Evolutionary conservation across 2,113 vertebrate species (phyloP).

Genomic region (Sylvietta virens): DNA sequence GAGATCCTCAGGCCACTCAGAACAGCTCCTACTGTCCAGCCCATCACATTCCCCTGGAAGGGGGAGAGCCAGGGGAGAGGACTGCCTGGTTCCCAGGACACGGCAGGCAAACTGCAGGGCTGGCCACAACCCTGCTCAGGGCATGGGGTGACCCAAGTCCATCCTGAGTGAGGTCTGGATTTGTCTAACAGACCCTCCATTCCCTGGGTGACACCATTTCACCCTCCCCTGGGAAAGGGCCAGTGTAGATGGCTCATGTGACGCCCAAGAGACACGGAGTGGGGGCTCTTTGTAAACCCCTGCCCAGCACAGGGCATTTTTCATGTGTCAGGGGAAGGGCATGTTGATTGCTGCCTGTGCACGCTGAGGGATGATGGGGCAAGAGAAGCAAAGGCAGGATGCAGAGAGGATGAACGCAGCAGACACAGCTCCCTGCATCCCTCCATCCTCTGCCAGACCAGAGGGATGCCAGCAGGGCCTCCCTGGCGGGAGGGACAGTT

Average conservation of each 20-base stretch:
- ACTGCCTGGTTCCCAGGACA: not conserved
- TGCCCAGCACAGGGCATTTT: not conserved
- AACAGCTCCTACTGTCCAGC: not conserved
- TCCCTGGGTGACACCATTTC: not conserved
- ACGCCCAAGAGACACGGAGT: not conserved
- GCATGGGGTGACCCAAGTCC: not conserved
- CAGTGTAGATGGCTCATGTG: not conserved
- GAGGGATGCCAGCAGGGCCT: not conserved
- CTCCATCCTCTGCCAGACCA: not conserved
- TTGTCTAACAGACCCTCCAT: not conserved
- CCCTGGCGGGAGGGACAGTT: not conserved
- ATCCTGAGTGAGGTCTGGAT: fast-evolving
- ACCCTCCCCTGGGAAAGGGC: not conserved
- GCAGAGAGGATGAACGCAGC: not conserved
- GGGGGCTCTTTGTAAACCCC: not conserved
- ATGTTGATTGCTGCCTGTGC: not conserved
- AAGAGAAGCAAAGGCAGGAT: not conserved
- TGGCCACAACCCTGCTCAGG: not conserved
- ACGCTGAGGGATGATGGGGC: not conserved
- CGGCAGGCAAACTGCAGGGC: not conserved
- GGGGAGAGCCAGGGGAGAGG: not conserved
- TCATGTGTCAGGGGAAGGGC: not conserved
- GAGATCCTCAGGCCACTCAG: not conserved
- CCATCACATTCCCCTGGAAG: fast-evolving
- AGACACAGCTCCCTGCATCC: not conserved